A percentile compares a stretch with the other conserved stretches of the same genome.
phyloP scores from a whole-genome alignment of 2,888 invertebrate species.

The Callinectes sapidus region DNA sequence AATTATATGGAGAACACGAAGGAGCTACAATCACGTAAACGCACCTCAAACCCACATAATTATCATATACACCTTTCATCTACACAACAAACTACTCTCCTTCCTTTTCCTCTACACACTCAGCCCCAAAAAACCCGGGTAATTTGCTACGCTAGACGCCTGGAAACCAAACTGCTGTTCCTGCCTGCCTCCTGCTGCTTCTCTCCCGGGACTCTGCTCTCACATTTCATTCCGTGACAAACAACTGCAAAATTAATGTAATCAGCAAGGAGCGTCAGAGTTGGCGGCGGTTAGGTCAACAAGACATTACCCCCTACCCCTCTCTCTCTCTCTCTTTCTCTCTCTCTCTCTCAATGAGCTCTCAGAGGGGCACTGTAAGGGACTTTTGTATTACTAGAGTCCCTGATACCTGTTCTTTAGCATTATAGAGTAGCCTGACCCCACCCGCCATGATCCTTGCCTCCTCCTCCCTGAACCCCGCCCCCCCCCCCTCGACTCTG shows the following conservation, averaged over 20 bases:
- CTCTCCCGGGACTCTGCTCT: neutral
- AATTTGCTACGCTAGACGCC: neutral
- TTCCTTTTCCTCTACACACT: neutral
- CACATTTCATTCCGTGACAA: conserved; percentile 1
- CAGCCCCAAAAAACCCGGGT: neutral
- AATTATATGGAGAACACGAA: too few species aligned
- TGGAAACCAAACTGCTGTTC: neutral
- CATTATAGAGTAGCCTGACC: neutral
- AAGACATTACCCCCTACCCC: neutral
- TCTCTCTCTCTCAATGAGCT: neutral
- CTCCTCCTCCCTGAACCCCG: too few species aligned
- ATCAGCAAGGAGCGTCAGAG: neutral
- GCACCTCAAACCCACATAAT: too few species aligned
- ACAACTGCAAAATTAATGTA: neutral
- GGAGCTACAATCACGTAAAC: too few species aligned
- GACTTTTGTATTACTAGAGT: neutral
- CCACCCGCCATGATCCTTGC: neutral
- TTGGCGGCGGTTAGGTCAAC: neutral
- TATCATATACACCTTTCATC: too few species aligned
- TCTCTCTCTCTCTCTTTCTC: neutral
- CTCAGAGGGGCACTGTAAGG: neutral
- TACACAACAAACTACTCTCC: too few species aligned
- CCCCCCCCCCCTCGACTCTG: neutral
- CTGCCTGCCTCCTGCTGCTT: neutral
- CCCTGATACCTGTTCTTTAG: neutral